Conservation (phyloP, 2,797 vertebrate genomes). For the Gallirallus australis region DNA sequence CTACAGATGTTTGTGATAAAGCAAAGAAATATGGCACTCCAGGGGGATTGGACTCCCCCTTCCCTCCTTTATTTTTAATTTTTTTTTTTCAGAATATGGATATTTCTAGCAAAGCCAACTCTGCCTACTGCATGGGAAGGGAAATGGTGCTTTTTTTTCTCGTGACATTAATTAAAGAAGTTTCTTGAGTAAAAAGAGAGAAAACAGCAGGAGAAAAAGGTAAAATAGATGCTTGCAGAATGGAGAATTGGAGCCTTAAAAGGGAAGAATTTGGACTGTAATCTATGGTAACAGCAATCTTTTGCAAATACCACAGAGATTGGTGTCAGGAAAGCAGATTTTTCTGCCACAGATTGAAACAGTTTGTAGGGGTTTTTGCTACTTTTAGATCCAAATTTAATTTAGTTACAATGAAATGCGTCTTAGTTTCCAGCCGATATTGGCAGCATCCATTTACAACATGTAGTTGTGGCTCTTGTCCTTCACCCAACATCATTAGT, state of each 20-base stretch:
- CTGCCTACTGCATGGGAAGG: background rate
- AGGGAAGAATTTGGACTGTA: background rate
- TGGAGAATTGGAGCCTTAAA: background rate
- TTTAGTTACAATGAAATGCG: background rate
- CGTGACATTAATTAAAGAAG: background rate
- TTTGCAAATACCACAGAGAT: background rate
- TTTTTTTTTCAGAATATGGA: background rate
- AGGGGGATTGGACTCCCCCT: background rate
- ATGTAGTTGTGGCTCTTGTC: background rate
- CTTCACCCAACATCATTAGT: background rate
- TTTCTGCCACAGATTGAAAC: background rate
- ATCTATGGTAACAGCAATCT: background rate
- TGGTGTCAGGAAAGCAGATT: background rate
- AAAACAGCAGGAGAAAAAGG: rapidly evolving
- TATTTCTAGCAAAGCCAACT: background rate
- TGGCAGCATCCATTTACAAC: background rate
- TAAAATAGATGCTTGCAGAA: background rate
- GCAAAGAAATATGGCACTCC: background rate
- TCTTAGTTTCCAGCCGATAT: background rate
- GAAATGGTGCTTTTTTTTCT: background rate
- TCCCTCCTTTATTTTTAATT: too few species aligned
- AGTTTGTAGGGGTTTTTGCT: background rate
- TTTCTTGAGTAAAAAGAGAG: background rate
- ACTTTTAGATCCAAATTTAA: background rate
- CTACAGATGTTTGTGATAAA: background rate